Conservation (phyloP, 2,113 vertebrate genomes). For the Pseudorasbora parva region DNA sequence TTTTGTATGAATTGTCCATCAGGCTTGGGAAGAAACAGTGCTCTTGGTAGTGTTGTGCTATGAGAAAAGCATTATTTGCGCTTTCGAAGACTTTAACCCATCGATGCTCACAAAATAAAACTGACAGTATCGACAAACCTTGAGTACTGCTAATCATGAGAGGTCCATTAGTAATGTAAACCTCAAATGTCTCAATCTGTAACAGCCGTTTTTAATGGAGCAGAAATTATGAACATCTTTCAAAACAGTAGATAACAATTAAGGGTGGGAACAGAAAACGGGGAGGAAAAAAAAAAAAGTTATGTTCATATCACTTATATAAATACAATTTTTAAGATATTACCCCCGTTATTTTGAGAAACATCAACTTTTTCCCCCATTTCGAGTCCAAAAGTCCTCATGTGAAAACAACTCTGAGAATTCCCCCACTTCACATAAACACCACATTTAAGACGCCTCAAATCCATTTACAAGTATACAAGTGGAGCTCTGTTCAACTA, state of each 20-base stretch:
- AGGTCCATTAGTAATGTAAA: conserved; percentile 24
- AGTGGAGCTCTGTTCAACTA: conserved; percentile 38
- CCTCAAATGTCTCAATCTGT: conserved; percentile 38
- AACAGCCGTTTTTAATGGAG: conserved; percentile 26
- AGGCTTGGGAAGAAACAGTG: conserved; percentile 14
- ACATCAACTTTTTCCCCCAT: conserved; percentile 9
- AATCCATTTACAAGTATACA: conserved; percentile 53
- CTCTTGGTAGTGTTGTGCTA: conserved; percentile 32
- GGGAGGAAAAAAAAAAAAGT: not conserved
- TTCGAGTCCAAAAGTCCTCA: conserved; percentile 27
- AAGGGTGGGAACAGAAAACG: conserved; percentile 9
- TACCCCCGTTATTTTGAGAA: conserved; percentile 31
- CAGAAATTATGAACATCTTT: conserved; percentile 37
- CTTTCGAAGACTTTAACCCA: conserved; percentile 20
- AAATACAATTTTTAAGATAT: conserved; percentile 44
- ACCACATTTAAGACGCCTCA: conserved; percentile 47
- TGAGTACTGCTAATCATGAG: conserved; percentile 7
- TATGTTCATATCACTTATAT: conserved; percentile 42
- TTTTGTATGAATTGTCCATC: not conserved
- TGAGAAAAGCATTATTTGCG: conserved; percentile 27
- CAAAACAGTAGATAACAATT: conserved; percentile 24
- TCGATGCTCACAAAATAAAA: conserved; percentile 2
- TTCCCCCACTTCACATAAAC: conserved; percentile 44
- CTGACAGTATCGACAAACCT: not conserved
- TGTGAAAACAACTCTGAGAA: conserved; percentile 22